Conservation (phyloP, 2,888 invertebrate genomes). For the Bombylius major region DNA sequence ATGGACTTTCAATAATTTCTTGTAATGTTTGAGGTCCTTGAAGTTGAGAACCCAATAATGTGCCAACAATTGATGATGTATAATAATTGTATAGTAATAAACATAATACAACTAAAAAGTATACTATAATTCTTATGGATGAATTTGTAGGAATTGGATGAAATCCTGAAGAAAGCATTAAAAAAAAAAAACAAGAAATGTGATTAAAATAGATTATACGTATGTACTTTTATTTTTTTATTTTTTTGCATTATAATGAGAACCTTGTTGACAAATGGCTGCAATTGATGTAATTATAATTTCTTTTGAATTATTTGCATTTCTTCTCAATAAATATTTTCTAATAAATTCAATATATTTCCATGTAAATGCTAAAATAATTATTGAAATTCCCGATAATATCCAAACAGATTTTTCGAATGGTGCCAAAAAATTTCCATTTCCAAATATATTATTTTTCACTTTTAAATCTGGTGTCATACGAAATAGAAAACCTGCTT, state of each 20-base stretch:
- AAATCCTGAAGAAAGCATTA: slow-evolving; percentile 17
- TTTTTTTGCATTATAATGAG: background rate
- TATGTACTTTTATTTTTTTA: too few relatives aligned
- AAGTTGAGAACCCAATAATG: slow-evolving; percentile 26
- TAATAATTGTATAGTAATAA: slow-evolving; percentile 33
- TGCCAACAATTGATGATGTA: slow-evolving; percentile 34
- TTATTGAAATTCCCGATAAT: slow-evolving; percentile 16
- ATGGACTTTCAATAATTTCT: slow-evolving; percentile 25
- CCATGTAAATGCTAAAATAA: slow-evolving; percentile 23
- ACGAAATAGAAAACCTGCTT: slow-evolving; percentile 28
- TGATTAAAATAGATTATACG: too few relatives aligned
- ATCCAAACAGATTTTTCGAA: slow-evolving; percentile 28
- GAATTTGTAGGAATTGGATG: slow-evolving; percentile 23
- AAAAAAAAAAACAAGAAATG: too few relatives aligned
- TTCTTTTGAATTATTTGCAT: background rate
- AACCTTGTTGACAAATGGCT: slow-evolving; percentile 28
- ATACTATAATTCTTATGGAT: slow-evolving; percentile 23
- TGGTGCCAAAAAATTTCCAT: slow-evolving; percentile 29
- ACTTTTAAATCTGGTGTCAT: slow-evolving; percentile 27
- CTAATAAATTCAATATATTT: background rate
- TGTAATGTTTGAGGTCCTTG: slow-evolving; percentile 27
- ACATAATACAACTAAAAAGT: slow-evolving; percentile 25
- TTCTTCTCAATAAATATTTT: background rate
- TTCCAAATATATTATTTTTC: slow-evolving; percentile 12
- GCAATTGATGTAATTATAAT: slow-evolving; percentile 23